Base-by-base conservation (phyloP, 2,113 vertebrate genomes). In the Ochotona princeps region DNA sequence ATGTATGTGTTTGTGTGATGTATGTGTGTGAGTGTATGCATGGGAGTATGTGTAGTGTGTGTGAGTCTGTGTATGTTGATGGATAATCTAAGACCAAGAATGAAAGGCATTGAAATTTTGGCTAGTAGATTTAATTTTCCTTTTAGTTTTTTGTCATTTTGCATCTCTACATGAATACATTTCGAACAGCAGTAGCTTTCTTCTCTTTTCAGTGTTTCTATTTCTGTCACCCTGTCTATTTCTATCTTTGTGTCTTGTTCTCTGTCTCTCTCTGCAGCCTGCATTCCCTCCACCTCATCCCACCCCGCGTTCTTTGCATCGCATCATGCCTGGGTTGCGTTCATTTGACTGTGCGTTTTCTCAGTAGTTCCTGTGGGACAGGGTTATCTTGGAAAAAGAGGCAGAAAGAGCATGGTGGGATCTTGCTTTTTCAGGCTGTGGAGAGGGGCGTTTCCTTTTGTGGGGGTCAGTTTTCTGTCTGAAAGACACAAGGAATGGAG, bases 341-440 rank as follows among this genome's bases (percentile, higher is more conserved):
- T 7, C 44, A 14, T 44, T 44, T 44, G 38, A 44, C 18, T 66
- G 25, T 25, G 12, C 3, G 1, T 13, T 0, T n/a, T 23, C 47
- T 23, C 54, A 65, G 15, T 49, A 11, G 26, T 23, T 65, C 25
- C 70, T 11, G 25, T n/a, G 17, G 35, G 11, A 32, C 9, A 11
- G 38, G 38, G 38, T 44, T 44, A 44, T 44, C 38, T 44, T 44
- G 38, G 38, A 44, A 44, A 44, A 25, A 15, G 10, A 17, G 44
- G 10, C 10, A 8, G 0, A 35, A 30, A 69, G 35, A 8, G 12
- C 21, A 21, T 26, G 17, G 1, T 2, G 21, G 11, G 18, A n/a
- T 23, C 38, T 80, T 49, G 18, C 20, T 51, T 1, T 18, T 8
- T 47, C 23, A 23, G 57, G 51, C 28, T 49, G 51, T 26, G 14